Conservation (phyloP, 2,888 invertebrate genomes). For the Heliconius ethilla region DNA sequence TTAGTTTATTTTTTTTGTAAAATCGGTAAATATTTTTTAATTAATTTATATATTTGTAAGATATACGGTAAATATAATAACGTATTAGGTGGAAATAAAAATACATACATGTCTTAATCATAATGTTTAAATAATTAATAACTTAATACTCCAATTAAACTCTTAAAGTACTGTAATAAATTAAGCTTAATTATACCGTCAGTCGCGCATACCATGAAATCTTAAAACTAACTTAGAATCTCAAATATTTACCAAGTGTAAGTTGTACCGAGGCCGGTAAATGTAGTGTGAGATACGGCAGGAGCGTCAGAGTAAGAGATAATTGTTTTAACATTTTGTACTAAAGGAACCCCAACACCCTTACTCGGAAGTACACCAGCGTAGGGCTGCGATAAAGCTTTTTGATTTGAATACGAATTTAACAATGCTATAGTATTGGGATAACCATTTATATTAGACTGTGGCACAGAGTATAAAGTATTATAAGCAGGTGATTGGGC, state of each 20-base stretch:
- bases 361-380: constrained; percentile 20
- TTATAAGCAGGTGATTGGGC: background rate
- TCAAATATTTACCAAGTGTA: constrained; percentile 59
- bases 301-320: constrained; percentile 55
- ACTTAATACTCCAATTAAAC: constrained; percentile 27
- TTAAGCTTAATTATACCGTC: constrained; percentile 53
- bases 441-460: background rate
- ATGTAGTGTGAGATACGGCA: constrained; percentile 56
- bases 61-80: background rate
- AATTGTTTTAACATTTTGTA: constrained; percentile 47
- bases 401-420: background rate
- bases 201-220: constrained; percentile 55
- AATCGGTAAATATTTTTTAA: background rate
- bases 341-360: constrained; percentile 33
- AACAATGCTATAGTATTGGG: constrained; percentile 10
- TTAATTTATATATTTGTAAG: background rate
- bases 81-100: constrained; percentile 3
- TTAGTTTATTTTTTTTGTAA: background rate
- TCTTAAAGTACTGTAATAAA: constrained; percentile 42
- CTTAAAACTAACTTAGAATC: constrained; percentile 40
- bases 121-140: constrained; percentile 27
- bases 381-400: background rate
- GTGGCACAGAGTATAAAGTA: background rate
- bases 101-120: background rate
- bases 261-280: constrained; percentile 53